Conservation (phyloP, 2,888 invertebrate genomes). For the Hypselothyrea guttata region DNA sequence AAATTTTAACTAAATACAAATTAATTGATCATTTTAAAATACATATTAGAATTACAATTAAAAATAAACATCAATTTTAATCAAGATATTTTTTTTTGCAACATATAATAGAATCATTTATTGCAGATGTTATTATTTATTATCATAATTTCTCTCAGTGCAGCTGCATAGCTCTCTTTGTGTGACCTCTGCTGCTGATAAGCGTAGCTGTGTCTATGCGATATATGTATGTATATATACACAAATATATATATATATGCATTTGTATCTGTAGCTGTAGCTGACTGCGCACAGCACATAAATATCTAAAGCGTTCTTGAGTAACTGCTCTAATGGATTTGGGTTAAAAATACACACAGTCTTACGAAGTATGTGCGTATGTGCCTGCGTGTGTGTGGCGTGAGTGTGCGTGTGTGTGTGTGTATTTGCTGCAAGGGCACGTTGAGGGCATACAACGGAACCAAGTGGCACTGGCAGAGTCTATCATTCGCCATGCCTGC, state of each 20-base stretch:
- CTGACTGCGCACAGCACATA: conserved; percentile 60
- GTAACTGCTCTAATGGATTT: conserved; percentile 78
- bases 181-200: conserved; percentile 52
- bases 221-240: conserved; percentile 9
- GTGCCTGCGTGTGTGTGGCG: not conserved
- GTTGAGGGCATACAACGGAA: conserved; percentile 61
- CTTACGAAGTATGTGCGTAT: not conserved
- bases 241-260: too few species aligned
- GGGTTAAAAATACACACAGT: conserved; percentile 73
- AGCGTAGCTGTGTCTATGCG: conserved; percentile 17
- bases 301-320: conserved; percentile 77
- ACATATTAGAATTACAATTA: too few species aligned
- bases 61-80: too few species aligned
- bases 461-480: conserved; percentile 23
- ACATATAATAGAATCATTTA: too few species aligned
- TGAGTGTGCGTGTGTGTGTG: conserved; percentile 12
- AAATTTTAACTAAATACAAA: too few species aligned
- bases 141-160: conserved; percentile 10
- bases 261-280: conserved; percentile 23
- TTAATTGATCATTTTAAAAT: too few species aligned
- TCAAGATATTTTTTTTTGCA: too few species aligned
- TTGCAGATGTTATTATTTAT: conserved; percentile 64
- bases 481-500: conserved; percentile 1
- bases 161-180: conserved; percentile 22
- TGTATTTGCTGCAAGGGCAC: conserved; percentile 61